These are phyloP conservation scores for Cochlearius cochlearius DNA, from an alignment of 2,113 vertebrate species.

Conservation along the genomic window DNA sequence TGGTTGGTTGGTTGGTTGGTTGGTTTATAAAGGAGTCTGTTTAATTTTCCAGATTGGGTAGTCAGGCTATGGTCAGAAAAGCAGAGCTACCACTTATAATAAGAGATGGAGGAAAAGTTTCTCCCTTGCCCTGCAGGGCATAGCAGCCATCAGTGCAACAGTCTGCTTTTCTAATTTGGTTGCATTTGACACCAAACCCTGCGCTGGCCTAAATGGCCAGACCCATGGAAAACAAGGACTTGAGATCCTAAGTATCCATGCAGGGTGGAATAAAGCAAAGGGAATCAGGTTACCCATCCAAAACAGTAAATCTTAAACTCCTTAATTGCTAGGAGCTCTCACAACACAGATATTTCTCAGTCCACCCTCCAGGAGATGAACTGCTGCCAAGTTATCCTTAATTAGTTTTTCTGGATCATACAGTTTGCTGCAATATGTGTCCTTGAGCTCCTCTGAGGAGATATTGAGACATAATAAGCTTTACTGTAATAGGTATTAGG, in stretches of 20 bases:
- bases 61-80: background rate
- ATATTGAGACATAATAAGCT: background rate
- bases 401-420: constrained; percentile 37
- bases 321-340: background rate
- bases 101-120: background rate
- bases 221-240: background rate
- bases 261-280: background rate
- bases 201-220: background rate
- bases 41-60: background rate
- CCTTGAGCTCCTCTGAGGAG: constrained; percentile 31
- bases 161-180: background rate
- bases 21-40: background rate
- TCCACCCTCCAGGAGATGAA: constrained; percentile 18
- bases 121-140: background rate
- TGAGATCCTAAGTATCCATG: background rate
- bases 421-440: background rate
- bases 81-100: background rate
- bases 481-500: background rate
- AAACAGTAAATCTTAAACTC: background rate
- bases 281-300: background rate
- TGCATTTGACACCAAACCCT: background rate
- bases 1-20: background rate
- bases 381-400: constrained; percentile 30
- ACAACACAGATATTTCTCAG: background rate
- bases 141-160: background rate